phyloP scores from a whole-genome alignment of 1,140 invertebrate genomes.

The Saccostrea glomerata region DNA sequence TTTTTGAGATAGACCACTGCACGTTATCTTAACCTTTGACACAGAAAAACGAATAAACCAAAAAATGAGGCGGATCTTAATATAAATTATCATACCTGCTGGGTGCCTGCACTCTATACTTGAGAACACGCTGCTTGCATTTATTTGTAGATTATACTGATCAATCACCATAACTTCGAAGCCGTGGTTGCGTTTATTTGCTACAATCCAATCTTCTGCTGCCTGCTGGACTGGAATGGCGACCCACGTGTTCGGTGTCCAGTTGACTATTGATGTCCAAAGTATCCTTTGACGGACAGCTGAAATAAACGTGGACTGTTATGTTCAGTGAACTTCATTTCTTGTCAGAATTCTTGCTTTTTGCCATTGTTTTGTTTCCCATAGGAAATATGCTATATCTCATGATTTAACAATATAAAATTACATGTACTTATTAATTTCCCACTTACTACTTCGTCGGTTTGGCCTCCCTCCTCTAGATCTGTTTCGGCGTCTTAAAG shows the following conservation, averaged over 20 bases:
- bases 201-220: slow-evolving; percentile 32
- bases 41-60: no score
- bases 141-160: slow-evolving; percentile 17
- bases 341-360: no score
- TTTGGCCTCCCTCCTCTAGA: not conserved
- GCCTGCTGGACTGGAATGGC: slow-evolving; percentile 41
- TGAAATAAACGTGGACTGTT: not conserved
- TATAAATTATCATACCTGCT: slow-evolving; percentile 5
- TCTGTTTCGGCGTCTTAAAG: not conserved
- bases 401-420: no score
- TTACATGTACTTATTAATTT: no score
- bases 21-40: no score
- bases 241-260: slow-evolving; percentile 17
- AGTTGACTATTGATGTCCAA: not conserved
- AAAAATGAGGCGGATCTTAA: not conserved
- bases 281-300: not conserved
- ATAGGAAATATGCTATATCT: no score
- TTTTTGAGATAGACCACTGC: no score
- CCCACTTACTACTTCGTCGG: not conserved
- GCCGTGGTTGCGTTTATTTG: slow-evolving; percentile 34
- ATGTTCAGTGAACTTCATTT: not conserved
- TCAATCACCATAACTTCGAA: slow-evolving; percentile 48
- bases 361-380: no score
- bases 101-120: slow-evolving; percentile 22
- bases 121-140: slow-evolving; percentile 35